Conservation (phyloP, 1,140 invertebrate species). For the Apocrypta bakeri region DNA sequence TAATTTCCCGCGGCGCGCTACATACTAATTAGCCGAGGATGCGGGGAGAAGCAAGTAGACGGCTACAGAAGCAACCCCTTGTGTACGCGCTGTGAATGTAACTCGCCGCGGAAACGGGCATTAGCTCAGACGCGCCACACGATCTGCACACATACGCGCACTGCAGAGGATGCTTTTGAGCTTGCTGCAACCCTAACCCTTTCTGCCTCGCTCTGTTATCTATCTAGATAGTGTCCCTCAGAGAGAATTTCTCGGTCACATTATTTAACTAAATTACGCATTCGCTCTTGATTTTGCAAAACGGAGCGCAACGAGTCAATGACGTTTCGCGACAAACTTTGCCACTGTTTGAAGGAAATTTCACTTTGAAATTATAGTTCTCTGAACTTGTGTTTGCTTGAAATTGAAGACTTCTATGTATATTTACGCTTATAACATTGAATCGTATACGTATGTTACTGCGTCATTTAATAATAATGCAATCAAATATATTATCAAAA, state of each 20-base stretch:
- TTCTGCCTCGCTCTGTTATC: background rate
- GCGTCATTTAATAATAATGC: too few species aligned
- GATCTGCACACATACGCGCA: background rate
- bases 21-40: constrained; percentile 62
- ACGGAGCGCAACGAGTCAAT: background rate
- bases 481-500: too few species aligned
- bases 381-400: background rate
- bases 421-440: too few species aligned
- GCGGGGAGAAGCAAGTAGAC: constrained; percentile 12
- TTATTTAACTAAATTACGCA: constrained; percentile 22
- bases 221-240: background rate
- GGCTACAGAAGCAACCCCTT: constrained; percentile 2
- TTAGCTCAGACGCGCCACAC: constrained; percentile 10
- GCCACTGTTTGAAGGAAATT: background rate
- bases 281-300: background rate
- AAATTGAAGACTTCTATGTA: too few species aligned
- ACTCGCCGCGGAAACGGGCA: constrained; percentile 17
- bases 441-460: too few species aligned
- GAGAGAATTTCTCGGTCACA: background rate
- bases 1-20: constrained; percentile 59
- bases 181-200: background rate
- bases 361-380: background rate
- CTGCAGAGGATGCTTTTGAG: constrained; percentile 22
- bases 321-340: background rate
- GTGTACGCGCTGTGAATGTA: constrained; percentile 20